Base-by-base conservation (phyloP, 2,888 invertebrate genomes). In the Oxytorus armatus region DNA sequence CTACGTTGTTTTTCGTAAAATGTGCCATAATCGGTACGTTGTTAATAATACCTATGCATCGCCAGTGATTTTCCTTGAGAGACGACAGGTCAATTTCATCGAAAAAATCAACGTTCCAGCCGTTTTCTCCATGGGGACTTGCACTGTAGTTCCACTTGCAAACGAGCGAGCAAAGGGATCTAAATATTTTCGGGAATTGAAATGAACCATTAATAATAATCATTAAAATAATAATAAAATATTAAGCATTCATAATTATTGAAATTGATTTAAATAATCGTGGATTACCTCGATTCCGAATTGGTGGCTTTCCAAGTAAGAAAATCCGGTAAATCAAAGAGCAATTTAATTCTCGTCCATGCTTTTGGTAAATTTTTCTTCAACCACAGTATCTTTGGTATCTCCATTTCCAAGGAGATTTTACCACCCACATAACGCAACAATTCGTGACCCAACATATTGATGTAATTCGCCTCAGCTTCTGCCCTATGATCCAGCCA, bases 351-450 rank as follows among this genome's bases (percentile, higher is more conserved):
- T 75, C 95, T 94, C 0, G 92, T 86, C 96, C 97, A 98, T 85
- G 94, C 94, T 2, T 93, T 89, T 0, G 94, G 91, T 8, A 96
- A 89, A 92, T 96, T 93, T 85, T 93, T 95, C 91, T 98, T 98
- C 0, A 99, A 90, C 99, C 99, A 99, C 29, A 98, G 91, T 16
- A 99, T 91, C 93, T 99, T 99, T 0, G 99, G 98, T 77, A 96
- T 96, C 93, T 99, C 95, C 98, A 99, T 99, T 94, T 99, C 99
- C n/a, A 97, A 93, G 0, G 98, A 98, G 4, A 99, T 96, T 92
- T 95, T 96, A 0, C 98, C 98, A 0, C 99, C 99, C 1, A 98
- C 97, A 92, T 96, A 97, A 86, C 96, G 94, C 0, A 99, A 93
- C 16, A 97, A 94, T 1, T 94, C 92, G 92, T 98, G 97, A 7